phyloP scores from a whole-genome alignment of 2,797 vertebrate genomes.

The Botia almorhae region DNA sequence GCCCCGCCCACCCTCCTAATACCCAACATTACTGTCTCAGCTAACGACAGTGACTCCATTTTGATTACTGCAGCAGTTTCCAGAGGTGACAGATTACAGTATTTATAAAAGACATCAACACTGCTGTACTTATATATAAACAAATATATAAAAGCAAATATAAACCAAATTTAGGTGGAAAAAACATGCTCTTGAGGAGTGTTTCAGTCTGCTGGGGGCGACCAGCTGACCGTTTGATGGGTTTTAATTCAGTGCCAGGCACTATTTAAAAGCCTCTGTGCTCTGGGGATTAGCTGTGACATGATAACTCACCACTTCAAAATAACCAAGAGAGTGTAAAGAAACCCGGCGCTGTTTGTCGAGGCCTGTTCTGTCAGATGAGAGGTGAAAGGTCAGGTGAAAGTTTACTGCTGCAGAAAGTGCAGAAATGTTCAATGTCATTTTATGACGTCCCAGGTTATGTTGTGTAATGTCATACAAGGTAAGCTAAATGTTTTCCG shows the following conservation, averaged over 20 bases:
- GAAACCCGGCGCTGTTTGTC: neutral
- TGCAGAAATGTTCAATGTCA: constrained; percentile 6
- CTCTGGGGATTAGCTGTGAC: constrained; percentile 36
- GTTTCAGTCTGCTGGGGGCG: neutral
- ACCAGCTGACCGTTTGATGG: constrained; percentile 19
- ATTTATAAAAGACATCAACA: constrained; percentile 43
- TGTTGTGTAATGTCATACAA: neutral
- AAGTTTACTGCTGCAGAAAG: constrained; percentile 13
- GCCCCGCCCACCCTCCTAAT: neutral
- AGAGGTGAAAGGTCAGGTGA: constrained; percentile 26
- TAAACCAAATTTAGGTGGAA: constrained; percentile 30
- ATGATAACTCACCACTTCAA: constrained; percentile 36
- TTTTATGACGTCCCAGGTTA: constrained; percentile 20
- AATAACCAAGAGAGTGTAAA: constrained; percentile 17
- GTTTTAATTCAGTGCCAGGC: constrained; percentile 27
- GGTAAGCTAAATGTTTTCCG: constrained; percentile 6
- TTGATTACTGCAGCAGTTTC: constrained; percentile 24
- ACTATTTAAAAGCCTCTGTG: constrained; percentile 35
- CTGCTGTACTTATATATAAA: constrained; percentile 40
- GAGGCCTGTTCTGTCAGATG: neutral
- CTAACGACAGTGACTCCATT: constrained; percentile 8
- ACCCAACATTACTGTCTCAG: constrained; percentile 23
- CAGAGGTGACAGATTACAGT: constrained; percentile 38
- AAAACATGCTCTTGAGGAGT: constrained; percentile 18
- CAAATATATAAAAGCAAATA: constrained; percentile 29